Conservation (phyloP, 2,113 vertebrate species). For the Perognathus longimembris region DNA sequence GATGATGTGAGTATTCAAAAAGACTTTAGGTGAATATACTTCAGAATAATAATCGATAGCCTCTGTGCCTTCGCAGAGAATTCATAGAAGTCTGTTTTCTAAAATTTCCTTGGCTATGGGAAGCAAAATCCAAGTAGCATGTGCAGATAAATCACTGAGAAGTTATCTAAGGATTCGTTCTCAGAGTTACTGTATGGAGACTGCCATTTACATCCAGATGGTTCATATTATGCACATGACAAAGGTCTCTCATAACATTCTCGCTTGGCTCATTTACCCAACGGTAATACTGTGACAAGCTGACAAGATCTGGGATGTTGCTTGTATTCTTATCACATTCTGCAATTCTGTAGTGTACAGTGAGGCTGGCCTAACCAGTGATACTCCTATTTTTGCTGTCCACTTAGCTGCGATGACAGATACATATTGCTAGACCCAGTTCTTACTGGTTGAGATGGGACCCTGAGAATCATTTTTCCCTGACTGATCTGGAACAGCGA, state of each 20-base stretch:
- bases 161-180: constrained; percentile 59
- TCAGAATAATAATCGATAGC: neutral
- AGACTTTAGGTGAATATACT: neutral
- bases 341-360: neutral
- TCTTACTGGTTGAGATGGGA: no score
- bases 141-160: constrained; percentile 33
- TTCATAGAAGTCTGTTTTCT: neutral
- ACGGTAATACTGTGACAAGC: constrained; percentile 36
- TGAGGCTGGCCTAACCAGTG: no score
- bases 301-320: constrained; percentile 17
- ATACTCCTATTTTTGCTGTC: no score
- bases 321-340: neutral
- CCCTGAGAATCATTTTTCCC: no score
- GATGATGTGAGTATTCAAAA: neutral
- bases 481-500: no score
- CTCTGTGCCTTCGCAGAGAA: neutral
- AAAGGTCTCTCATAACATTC: constrained; percentile 64
- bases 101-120: constrained; percentile 8
- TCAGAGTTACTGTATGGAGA: constrained; percentile 44
- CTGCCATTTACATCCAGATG: constrained; percentile 62
- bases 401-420: no score
- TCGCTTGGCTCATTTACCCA: constrained; percentile 59
- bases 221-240: constrained; percentile 37
- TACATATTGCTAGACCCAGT: no score
- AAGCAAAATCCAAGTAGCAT: constrained; percentile 56